Base-by-base conservation (phyloP, 1,140 invertebrate genomes). In the Ceratosolen solmsi region DNA sequence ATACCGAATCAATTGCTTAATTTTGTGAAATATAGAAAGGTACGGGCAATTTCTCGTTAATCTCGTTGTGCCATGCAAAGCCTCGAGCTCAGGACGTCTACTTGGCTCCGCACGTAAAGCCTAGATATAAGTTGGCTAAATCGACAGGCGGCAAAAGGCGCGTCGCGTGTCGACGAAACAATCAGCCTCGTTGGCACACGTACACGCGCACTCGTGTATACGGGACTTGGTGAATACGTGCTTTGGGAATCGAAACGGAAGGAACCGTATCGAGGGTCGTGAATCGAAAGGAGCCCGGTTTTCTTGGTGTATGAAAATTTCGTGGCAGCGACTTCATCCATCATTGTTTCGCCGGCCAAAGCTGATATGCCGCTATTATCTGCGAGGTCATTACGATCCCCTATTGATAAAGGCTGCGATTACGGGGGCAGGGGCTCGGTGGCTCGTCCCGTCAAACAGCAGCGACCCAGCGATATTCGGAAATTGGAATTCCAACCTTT, bases 381-480 rank as follows among this genome's bases (percentile, higher is more conserved):
- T 90, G 87, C 86, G 88, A 90, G 90, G 89, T 91, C 89, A 89
- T 91, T 91, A 91, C 88, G 89, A 91, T 91, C 89, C 88, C 88
- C 88, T 91, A 90, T 91, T 90, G 90, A 91, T 91, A 91, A 91
- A 90, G 86, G 41, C 86, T 84, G 85, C 87, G 89, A 90, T 91
- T 90, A 0, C 85, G 85, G n/a, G 33, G 7, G n/a, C 8, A 15
- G 46, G 25, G 33, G 77, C 49, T n/a, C 7, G 7, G 4, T 9
- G 20, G 11, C 22, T 22, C 7, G 81, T 33, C 51, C 82, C 82
- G 74, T 77, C 83, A 82, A 75, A 80, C 85, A 15, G 13, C 41
- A 13, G 13, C 22, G 71, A 54, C 49, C 83, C 38, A 27, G 73
- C 82, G 85, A 83, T 84, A 89, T 89, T 89, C 89, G 89, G 89